Evolutionary conservation across 2,888 invertebrate species (phyloP).

Genomic region (Drosophila melanocephala): DNA sequence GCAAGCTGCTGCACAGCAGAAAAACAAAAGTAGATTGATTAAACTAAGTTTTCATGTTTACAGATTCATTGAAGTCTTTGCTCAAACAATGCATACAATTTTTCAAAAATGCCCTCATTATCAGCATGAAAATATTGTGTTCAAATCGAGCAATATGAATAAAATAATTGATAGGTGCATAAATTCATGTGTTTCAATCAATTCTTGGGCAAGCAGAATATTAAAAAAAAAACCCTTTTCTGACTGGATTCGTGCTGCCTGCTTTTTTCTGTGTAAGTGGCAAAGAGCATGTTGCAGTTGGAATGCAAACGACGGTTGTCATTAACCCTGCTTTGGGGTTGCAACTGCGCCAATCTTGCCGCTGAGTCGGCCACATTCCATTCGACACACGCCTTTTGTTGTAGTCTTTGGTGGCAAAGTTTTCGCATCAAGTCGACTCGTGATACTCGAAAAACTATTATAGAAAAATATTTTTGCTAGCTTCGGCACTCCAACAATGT

Average conservation of each 20-base stretch:
- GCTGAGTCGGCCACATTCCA: slow-evolving; percentile 29
- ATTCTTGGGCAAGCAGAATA: neutral
- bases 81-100: neutral
- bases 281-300: slow-evolving; percentile 33
- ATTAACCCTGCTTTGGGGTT: slow-evolving; percentile 41
- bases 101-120: neutral
- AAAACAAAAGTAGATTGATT: neutral
- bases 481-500: slow-evolving; percentile 59
- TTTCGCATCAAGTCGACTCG: slow-evolving; percentile 73
- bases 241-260: neutral
- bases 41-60: neutral
- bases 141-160: neutral
- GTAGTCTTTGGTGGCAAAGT: slow-evolving; percentile 63
- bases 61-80: neutral
- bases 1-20: slow-evolving; percentile 10
- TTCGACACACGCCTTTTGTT: slow-evolving; percentile 26
- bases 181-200: neutral
- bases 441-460: slow-evolving; percentile 78
- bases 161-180: neutral
- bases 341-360: slow-evolving; percentile 36
- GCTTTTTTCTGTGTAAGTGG: slow-evolving; percentile 34
- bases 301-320: slow-evolving; percentile 56
- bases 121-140: neutral
- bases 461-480: slow-evolving; percentile 72
- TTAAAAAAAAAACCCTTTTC: neutral